These are phyloP conservation scores for Lophotriccus pileatus DNA, from an alignment of 2,797 vertebrate genomes.

Conservation along the genomic window DNA sequence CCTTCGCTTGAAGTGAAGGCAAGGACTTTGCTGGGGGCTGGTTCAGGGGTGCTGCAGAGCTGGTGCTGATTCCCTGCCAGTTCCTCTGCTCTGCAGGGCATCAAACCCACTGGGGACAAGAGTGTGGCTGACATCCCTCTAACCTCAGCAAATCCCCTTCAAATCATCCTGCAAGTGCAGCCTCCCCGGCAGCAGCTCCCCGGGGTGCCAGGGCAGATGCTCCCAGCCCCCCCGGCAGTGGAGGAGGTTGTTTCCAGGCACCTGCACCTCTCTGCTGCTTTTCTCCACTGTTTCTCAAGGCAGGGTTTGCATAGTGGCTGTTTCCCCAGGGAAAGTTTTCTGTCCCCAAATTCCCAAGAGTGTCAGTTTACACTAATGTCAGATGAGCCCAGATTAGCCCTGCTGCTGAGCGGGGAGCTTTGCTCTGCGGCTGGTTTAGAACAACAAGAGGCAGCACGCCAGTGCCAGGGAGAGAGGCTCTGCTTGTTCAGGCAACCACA, in stretches of 20 bases:
- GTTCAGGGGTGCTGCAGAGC: background rate
- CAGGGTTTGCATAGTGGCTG: background rate
- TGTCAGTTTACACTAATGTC: conserved; percentile 57
- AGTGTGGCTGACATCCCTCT: background rate
- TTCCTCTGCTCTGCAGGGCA: background rate
- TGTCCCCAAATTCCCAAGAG: conserved; percentile 59
- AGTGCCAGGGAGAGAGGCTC: background rate
- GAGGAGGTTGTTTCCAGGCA: background rate
- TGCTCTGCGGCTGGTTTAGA: conserved; percentile 27
- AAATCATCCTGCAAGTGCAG: background rate
- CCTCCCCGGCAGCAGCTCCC: background rate
- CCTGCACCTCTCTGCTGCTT: background rate
- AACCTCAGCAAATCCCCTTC: background rate
- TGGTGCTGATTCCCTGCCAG: background rate
- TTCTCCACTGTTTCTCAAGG: background rate
- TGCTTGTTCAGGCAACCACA: background rate
- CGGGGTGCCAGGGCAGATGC: background rate
- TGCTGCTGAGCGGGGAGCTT: background rate
- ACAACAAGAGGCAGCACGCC: conserved; percentile 25
- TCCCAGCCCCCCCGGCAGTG: background rate
- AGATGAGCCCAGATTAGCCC: conserved; percentile 48
- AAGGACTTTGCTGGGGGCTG: background rate
- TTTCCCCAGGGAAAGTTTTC: conserved; percentile 52
- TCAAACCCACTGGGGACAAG: background rate
- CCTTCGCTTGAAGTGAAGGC: background rate